These are phyloP conservation scores for Anableps anableps DNA, from an alignment of 2,797 vertebrate species.

Conservation along the genomic window DNA sequence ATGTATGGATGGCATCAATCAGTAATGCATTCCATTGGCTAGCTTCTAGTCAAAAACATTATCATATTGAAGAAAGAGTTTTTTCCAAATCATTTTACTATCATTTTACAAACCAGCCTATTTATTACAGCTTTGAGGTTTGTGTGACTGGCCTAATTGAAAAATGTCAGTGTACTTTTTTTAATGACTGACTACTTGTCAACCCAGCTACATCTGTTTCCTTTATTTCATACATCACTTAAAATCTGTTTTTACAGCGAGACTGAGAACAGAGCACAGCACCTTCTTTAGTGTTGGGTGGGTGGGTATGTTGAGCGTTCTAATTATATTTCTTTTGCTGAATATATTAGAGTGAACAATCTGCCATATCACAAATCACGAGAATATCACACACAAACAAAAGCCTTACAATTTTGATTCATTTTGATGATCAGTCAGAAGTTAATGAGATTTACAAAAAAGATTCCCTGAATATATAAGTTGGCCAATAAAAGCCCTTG, in stretches of 20 bases:
- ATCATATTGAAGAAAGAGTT: constrained; percentile 32
- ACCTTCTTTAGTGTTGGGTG: constrained; percentile 8
- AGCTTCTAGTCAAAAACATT: constrained; percentile 29
- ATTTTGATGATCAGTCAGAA: constrained; percentile 1
- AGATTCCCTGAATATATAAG: constrained; percentile 5
- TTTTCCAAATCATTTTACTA: constrained; percentile 22
- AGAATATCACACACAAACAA: not conserved
- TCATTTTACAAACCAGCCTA: not conserved
- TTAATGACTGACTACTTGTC: not conserved
- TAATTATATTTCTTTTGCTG: constrained; percentile 13
- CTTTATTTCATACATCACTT: not conserved
- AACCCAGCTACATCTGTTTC: constrained; percentile 11
- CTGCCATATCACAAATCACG: not conserved
- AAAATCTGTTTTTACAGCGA: not conserved
- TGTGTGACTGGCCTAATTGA: constrained; percentile 4
- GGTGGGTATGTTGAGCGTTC: not conserved
- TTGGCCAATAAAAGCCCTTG: not conserved
- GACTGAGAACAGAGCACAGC: constrained; percentile 7
- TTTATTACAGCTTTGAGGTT: constrained; percentile 12
- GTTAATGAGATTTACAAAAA: constrained; percentile 11
- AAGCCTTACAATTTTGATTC: not conserved
- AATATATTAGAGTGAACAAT: not conserved
- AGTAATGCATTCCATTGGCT: constrained; percentile 15
- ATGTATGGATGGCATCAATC: constrained; percentile 28
- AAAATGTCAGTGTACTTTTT: not conserved